Base-by-base conservation (phyloP, 2,113 vertebrate genomes). In the Gadus chalcogrammus region DNA sequence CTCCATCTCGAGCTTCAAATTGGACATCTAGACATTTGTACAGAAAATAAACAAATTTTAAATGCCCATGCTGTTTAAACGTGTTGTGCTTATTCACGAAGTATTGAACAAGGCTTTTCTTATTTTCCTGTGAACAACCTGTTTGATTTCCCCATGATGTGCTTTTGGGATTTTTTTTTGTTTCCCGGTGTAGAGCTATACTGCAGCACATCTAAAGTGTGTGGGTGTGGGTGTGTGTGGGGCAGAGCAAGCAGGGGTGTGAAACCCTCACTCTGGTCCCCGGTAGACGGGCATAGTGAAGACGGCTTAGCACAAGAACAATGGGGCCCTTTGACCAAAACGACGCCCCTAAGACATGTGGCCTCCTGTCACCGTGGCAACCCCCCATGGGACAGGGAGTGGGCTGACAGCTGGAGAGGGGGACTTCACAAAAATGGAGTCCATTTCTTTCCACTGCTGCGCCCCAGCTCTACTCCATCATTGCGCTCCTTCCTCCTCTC, bases 301-400 rank as follows among this genome's bases (percentile, higher is more conserved):
- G 91, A 91, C 91, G 73, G 91, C 91, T 93, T 93, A 93, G 88
- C 88, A 76, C 79, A 74, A 83, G 90, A 92, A 93, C 92, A 93
- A 93, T 92, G 88, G 90, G 80, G 79, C 91, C 89, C 85, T 93
- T 93, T 93, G 89, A 93, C 89, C 88, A 86, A 88, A 89, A 79
- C 76, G 88, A 91, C 90, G 84, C 92, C 92, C 92, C 91, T 82
- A 91, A 93, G 92, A 93, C 91, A 91, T 92, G 91, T 91, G 92
- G 92, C 92, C 92, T 91, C 92, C 87, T 90, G 87, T 93, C 92
- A 91, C 92, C 90, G 87, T 92, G 90, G 92, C 92, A 93, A 93
- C 92, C 88, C 88, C 89, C 88, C 88, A 80, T 87, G 88, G 87
- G 89, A 91, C 82, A 62, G 81, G 55, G 79, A 88, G 82, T 62